Percentiles rank a stretch among this genome's conserved stretches.
Conservation (phyloP, 2,888 invertebrate species). For the Aphrophora alni region DNA sequence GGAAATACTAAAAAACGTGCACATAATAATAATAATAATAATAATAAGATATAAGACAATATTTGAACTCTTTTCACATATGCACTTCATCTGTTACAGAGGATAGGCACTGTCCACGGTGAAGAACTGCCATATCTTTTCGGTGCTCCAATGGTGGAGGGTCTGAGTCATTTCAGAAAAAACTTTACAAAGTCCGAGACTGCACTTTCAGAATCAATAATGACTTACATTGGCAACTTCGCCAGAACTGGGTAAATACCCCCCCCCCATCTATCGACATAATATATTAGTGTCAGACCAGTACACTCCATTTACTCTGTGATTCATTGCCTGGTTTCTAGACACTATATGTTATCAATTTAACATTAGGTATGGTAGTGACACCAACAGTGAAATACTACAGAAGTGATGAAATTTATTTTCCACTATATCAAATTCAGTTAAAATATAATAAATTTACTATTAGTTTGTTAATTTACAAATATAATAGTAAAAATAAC, state of each 20-base stretch:
- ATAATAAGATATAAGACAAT: too few relatives aligned
- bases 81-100: constrained; percentile 40
- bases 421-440: too few relatives aligned
- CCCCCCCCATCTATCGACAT: neutral
- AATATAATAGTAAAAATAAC: too few relatives aligned
- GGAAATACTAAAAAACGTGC: too few relatives aligned
- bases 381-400: neutral
- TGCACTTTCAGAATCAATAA: constrained; percentile 40
- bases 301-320: neutral
- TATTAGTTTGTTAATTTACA: too few relatives aligned
- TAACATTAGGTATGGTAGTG: neutral
- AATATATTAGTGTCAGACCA: neutral
- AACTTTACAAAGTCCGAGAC: constrained; percentile 41
- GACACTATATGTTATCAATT: neutral
- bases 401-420: neutral
- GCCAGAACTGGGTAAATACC: constrained; percentile 40
- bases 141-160: constrained; percentile 40
- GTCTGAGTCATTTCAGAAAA: constrained; percentile 39
- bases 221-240: constrained; percentile 42
- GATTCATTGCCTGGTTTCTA: neutral
- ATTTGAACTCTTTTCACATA: too few relatives aligned
- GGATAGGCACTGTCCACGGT: constrained; percentile 40
- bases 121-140: constrained; percentile 43
- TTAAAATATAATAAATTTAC: too few relatives aligned
- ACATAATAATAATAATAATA: too few relatives aligned